Percentiles rank a stretch among this genome's conserved stretches.
Conservation (phyloP, 2,797 vertebrate genomes). For the Tokudaia muenninki region DNA sequence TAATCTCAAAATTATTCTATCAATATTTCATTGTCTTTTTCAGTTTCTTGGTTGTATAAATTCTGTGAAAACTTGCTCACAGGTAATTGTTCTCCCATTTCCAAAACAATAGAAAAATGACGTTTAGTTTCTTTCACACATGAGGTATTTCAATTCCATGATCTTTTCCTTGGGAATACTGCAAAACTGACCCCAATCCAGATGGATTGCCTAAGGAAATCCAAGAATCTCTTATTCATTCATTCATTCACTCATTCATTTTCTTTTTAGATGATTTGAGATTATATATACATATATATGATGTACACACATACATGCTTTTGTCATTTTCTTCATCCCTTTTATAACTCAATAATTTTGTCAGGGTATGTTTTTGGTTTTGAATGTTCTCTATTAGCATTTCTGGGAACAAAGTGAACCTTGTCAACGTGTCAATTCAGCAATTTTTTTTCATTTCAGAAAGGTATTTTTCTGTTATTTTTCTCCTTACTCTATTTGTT, state of each 20-base stretch:
- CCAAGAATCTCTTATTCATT: not conserved
- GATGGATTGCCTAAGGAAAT: not conserved
- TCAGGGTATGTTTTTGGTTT: conserved; percentile 58
- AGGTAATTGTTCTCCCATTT: conserved; percentile 3
- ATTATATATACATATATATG: not conserved
- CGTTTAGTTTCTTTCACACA: not conserved
- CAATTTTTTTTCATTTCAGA: conserved; percentile 70
- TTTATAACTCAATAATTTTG: conserved; percentile 60
- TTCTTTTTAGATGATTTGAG: not conserved
- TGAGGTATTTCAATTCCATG: conserved; percentile 20
- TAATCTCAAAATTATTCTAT: not conserved
- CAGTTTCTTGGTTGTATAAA: not conserved
- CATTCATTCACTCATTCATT: not conserved
- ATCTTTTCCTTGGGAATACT: not conserved
- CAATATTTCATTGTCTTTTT: conserved; percentile 10
- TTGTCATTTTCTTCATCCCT: conserved; percentile 25
- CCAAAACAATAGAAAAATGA: not conserved
- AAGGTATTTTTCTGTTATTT: conserved; percentile 52
- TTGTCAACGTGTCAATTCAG: conserved; percentile 63
- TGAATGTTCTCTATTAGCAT: conserved; percentile 63
- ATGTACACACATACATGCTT: not conserved
- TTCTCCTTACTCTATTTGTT: conserved; percentile 44
- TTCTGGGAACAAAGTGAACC: conserved; percentile 57
- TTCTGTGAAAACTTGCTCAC: not conserved
- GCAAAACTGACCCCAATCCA: not conserved